A percentile compares a stretch with the other conserved stretches of the same genome.
Conservation (phyloP, 1,140 invertebrate genomes). For the Drosophila tristis region DNA sequence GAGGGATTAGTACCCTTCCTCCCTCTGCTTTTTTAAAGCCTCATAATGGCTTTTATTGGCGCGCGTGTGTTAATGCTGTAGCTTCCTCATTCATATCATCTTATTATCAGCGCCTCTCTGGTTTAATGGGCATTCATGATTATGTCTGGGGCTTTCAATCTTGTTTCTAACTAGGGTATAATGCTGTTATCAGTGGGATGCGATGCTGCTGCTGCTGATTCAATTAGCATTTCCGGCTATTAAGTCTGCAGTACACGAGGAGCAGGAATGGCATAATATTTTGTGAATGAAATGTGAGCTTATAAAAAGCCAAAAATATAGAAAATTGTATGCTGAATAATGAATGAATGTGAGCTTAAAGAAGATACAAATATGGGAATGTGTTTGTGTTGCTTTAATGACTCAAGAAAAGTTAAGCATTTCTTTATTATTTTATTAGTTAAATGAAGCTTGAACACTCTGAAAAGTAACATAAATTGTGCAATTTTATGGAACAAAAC, state of each 20-base stretch:
- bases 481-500: too few species aligned
- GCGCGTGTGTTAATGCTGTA: conserved; percentile 25
- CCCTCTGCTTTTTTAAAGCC: too few species aligned
- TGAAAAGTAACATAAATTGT: too few species aligned
- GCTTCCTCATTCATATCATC: conserved; percentile 44
- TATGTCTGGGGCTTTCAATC: conserved; percentile 6
- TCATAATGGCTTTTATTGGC: conserved; percentile 35
- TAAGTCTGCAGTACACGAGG: conserved; percentile 3
- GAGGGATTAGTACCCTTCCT: background rate
- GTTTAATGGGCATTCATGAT: background rate
- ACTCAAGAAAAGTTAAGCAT: too few species aligned
- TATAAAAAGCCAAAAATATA: conserved; percentile 28
- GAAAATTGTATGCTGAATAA: background rate
- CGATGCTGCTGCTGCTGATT: background rate
- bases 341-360: too few species aligned
- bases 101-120: conserved; percentile 31
- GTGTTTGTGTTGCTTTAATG: too few species aligned
- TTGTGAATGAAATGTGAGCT: background rate
- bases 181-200: conserved; percentile 30
- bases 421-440: too few species aligned
- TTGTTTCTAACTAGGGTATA: conserved; percentile 12
- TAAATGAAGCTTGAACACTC: too few species aligned
- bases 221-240: conserved; percentile 13
- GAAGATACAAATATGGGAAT: too few species aligned
- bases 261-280: too few species aligned